These are phyloP conservation scores for Sabatieria punctata DNA, from an alignment of 2,888 invertebrate species.

Conservation along the genomic window DNA sequence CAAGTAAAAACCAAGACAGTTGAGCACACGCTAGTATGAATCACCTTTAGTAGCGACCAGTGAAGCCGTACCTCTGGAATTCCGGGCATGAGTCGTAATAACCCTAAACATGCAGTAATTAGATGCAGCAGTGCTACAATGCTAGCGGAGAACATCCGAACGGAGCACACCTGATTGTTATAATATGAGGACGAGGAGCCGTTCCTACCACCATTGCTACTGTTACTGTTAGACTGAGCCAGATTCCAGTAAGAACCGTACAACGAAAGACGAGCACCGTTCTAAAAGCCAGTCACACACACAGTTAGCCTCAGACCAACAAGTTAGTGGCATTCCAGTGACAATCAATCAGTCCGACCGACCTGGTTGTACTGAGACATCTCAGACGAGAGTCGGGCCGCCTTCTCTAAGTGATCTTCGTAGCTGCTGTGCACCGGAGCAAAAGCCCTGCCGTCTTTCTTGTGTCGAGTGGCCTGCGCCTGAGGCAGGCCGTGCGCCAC, in stretches of 20 bases:
- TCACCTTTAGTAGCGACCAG: too few species aligned
- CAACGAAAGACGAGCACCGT: slow-evolving; percentile 3
- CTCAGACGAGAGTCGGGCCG: slow-evolving; percentile 14
- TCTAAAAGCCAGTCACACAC: slow-evolving; percentile 1
- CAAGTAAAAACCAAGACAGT: too few species aligned
- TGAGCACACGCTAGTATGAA: too few species aligned
- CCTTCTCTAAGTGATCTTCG: slow-evolving; percentile 29
- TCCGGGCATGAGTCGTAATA: slow-evolving; percentile 2
- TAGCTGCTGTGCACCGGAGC: slow-evolving; percentile 17
- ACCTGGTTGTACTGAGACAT: slow-evolving; percentile 6
- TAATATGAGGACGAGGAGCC: too few species aligned
- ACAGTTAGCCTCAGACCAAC: not conserved
- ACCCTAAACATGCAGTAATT: not conserved
- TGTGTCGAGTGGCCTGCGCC: not conserved
- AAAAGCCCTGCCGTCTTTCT: not conserved
- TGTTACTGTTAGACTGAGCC: slow-evolving; percentile 1
- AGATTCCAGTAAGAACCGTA: slow-evolving; percentile 9
- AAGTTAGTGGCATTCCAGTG: not conserved
- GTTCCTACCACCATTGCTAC: too few species aligned
- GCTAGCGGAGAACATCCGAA: too few species aligned
- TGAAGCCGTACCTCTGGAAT: too few species aligned
- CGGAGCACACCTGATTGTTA: too few species aligned
- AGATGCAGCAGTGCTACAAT: too few species aligned
- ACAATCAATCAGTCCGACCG: too few species aligned
- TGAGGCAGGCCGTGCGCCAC: slow-evolving; percentile 9